These are phyloP conservation scores for Euplagia quadripunctaria DNA, from an alignment of 2,888 invertebrate genomes.

Conservation along the genomic window DNA sequence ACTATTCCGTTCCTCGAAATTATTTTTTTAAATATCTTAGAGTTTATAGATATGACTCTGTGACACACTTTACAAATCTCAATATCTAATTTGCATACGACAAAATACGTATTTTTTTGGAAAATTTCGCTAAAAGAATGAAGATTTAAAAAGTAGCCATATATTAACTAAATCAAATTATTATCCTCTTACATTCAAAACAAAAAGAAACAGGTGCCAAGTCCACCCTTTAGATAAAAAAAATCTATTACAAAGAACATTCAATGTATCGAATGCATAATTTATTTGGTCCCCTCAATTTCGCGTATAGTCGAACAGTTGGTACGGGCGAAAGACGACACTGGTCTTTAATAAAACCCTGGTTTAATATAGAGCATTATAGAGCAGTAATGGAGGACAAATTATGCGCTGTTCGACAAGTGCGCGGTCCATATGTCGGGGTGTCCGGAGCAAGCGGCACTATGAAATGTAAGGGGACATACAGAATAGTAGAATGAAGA, in stretches of 20 bases:
- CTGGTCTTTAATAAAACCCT: conserved; percentile 80
- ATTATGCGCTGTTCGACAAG: conserved; percentile 83
- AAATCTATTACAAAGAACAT: conserved; percentile 79
- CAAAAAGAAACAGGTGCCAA: conserved; percentile 75
- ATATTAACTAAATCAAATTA: conserved; percentile 12
- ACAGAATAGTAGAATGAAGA: conserved; percentile 39
- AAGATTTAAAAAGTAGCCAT: not conserved
- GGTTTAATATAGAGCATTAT: conserved; percentile 74
- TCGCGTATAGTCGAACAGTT: conserved; percentile 70
- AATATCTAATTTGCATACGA: no score
- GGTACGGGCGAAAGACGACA: conserved; percentile 81
- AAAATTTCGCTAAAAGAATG: no score
- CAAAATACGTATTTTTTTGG: no score
- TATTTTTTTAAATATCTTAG: no score
- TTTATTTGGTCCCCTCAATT: conserved; percentile 71
- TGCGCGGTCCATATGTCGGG: conserved; percentile 82
- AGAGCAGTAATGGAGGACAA: conserved; percentile 83
- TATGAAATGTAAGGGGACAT: conserved; percentile 49
- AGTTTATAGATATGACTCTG: no score
- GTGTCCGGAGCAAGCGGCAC: conserved; percentile 78
- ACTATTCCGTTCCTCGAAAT: no score
- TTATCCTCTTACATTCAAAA: conserved; percentile 26
- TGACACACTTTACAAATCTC: no score
- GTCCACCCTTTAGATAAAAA: conserved; percentile 61
- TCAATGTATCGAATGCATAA: conserved; percentile 85